Percentiles rank a stretch among this genome's conserved stretches.
phyloP scores from a whole-genome alignment of 2,113 vertebrate genomes.

The Oryzias celebensis region DNA sequence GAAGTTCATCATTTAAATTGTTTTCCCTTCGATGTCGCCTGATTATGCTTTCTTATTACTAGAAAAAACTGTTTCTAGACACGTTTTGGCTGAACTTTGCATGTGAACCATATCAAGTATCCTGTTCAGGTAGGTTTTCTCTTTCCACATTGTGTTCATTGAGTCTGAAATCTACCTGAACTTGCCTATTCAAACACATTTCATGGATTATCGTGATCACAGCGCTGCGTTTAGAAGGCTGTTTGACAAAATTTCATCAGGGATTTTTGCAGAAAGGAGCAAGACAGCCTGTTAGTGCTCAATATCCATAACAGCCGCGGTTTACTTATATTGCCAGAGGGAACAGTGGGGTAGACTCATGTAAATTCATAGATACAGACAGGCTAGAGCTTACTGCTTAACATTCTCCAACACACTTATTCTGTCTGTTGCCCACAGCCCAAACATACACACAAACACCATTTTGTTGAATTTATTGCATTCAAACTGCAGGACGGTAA shows the following conservation, averaged over 20 bases:
- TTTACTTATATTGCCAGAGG: conserved; percentile 40
- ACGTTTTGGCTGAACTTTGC: no score
- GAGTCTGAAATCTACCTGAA: no score
- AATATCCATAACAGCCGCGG: conserved; percentile 9
- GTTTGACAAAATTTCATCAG: conserved; percentile 5
- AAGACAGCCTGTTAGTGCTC: conserved; percentile 24
- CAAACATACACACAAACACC: conserved; percentile 17
- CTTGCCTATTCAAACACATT: no score
- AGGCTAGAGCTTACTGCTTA: conserved; percentile 19
- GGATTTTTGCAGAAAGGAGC: conserved; percentile 7
- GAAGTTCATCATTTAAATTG: no score
- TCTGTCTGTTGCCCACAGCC: conserved; percentile 29
- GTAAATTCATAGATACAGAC: conserved; percentile 31
- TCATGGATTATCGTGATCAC: not conserved
- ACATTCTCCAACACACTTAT: conserved; percentile 54
- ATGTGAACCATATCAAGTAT: no score
- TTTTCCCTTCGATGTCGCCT: no score
- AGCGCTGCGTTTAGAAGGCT: conserved; percentile 2
- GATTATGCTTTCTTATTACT: no score
- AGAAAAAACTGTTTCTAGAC: no score
- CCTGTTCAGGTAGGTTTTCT: no score
- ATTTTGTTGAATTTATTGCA: conserved; percentile 8
- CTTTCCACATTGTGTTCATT: no score
- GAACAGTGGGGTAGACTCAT: conserved; percentile 28
- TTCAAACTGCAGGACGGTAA: not conserved